Base-by-base conservation (phyloP, 2,888 invertebrate genomes). In the Aphelenchoides bicaudatus region DNA sequence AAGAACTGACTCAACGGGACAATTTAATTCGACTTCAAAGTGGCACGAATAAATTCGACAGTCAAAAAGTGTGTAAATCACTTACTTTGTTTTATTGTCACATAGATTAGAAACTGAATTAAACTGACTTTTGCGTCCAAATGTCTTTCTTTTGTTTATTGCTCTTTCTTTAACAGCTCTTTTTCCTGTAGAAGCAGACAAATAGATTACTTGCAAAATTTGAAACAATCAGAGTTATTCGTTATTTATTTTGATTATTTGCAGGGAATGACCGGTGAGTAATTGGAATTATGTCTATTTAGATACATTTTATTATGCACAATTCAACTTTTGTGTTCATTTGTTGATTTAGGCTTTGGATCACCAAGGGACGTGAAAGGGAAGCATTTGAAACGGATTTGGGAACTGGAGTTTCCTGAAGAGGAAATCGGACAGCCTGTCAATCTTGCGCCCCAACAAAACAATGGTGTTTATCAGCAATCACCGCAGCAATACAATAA, bases 361-460 rank as follows among this genome's bases (percentile, higher is more conserved):
- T 68, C 68, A n/a, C 73, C 78, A 13, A 65, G 79, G 16, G 79
- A 79, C 63, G 78, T 79, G 47, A 78, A 78, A 60, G 79, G 78
- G 30, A 79, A 78, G 57, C 79, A 79, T 61, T 59, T 79, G 59
- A 79, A 79, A 63, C 66, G 78, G 27, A 76, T 78, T 51, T 78
- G 78, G 78, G 78, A 78, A 61, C 63, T 79, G 47, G 78, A 78
- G 52, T 78, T 73, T 60, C 78, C 78, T 25, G 78, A n/a, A n/a
- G n/a, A n/a, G n/a, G n/a, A n/a, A n/a, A n/a, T n/a, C n/a, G n/a
- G n/a, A n/a, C n/a, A n/a, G n/a, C n/a, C n/a, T n/a, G n/a, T n/a
- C n/a, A n/a, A n/a, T n/a, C n/a, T n/a, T n/a, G n/a, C n/a, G n/a
- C n/a, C n/a, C n/a, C n/a, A n/a, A n/a, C n/a, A n/a, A n/a, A n/a